These are phyloP conservation scores for Papilio demoleus DNA, from an alignment of 2,888 invertebrate species.

Conservation along the genomic window DNA sequence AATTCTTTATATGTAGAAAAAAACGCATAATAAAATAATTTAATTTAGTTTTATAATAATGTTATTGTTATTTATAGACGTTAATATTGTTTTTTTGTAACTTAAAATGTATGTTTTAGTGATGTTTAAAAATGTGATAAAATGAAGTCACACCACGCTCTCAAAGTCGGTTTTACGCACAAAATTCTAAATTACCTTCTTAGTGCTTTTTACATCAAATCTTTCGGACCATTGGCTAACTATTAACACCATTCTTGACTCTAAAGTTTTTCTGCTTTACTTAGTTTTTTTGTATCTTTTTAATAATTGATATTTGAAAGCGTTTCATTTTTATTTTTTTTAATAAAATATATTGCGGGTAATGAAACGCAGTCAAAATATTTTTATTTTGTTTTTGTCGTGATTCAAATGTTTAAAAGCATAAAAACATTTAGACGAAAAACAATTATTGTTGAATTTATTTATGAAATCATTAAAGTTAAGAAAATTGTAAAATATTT, in stretches of 20 bases:
- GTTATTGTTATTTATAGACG: conserved; percentile 10
- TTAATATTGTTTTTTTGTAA: neutral
- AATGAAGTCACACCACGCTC: conserved; percentile 6
- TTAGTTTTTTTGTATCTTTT: conserved; percentile 26
- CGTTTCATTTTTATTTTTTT: conserved; percentile 3
- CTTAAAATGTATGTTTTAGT: neutral
- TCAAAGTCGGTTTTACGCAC: conserved; percentile 17
- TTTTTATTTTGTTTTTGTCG: conserved; percentile 4
- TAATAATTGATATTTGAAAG: conserved; percentile 16
- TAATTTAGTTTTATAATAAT: conserved; percentile 14
- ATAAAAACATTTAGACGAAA: conserved; percentile 36
- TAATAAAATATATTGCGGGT: neutral
- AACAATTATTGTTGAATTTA: conserved; percentile 35
- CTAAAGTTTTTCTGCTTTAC: conserved; percentile 33
- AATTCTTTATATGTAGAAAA: neutral
- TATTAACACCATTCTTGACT: conserved; percentile 30
- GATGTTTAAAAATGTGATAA: neutral
- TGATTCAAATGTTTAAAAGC: conserved; percentile 25
- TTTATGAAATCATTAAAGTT: neutral
- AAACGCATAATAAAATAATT: neutral
- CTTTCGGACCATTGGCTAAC: conserved; percentile 35
- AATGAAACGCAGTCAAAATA: conserved; percentile 32
- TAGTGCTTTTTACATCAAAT: conserved; percentile 24
- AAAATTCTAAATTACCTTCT: conserved; percentile 37
- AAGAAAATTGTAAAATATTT: conserved; percentile 15